phyloP scores from a whole-genome alignment of 1,140 invertebrate genomes.

The Orussus abietinus region DNA sequence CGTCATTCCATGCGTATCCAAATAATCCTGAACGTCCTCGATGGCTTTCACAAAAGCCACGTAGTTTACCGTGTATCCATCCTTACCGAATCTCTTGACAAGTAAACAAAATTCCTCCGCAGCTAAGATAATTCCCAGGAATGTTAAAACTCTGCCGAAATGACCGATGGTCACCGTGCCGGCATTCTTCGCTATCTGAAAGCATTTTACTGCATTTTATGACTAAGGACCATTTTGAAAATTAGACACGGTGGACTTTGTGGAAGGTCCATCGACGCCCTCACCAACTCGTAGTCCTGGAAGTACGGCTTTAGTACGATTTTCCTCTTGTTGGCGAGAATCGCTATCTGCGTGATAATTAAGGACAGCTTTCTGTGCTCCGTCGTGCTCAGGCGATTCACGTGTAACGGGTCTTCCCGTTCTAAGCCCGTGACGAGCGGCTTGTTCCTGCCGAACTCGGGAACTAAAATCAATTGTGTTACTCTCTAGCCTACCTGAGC shows the following conservation, averaged over 20 bases:
- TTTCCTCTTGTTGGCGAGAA: constrained; percentile 52
- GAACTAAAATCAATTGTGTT: constrained; percentile 33
- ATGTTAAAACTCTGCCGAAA: constrained; percentile 66
- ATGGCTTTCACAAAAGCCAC: constrained; percentile 64
- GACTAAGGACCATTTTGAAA: background rate
- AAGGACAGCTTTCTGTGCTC: constrained; percentile 62
- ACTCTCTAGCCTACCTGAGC: too few relatives aligned
- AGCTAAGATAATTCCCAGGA: constrained; percentile 60
- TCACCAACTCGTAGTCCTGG: constrained; percentile 70
- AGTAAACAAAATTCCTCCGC: constrained; percentile 65
- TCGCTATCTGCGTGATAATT: constrained; percentile 65
- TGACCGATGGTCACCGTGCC: constrained; percentile 67
- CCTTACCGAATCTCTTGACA: constrained; percentile 65
- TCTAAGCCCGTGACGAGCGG: constrained; percentile 56
- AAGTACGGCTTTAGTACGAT: constrained; percentile 66
- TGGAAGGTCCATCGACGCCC: too few relatives aligned
- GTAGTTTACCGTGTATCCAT: constrained; percentile 69
- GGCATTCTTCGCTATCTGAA: constrained; percentile 65
- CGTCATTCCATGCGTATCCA: constrained; percentile 57
- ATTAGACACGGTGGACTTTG: too few relatives aligned
- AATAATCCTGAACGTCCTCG: constrained; percentile 49
- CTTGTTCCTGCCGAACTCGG: constrained; percentile 49
- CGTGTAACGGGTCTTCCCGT: constrained; percentile 61
- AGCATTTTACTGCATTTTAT: constrained; percentile 3
- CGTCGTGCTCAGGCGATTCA: constrained; percentile 58